A percentile compares a stretch with the other conserved stretches of the same genome.
These are phyloP conservation scores for Crenichthys baileyi DNA, from an alignment of 2,797 vertebrate species.

Conservation along the genomic window DNA sequence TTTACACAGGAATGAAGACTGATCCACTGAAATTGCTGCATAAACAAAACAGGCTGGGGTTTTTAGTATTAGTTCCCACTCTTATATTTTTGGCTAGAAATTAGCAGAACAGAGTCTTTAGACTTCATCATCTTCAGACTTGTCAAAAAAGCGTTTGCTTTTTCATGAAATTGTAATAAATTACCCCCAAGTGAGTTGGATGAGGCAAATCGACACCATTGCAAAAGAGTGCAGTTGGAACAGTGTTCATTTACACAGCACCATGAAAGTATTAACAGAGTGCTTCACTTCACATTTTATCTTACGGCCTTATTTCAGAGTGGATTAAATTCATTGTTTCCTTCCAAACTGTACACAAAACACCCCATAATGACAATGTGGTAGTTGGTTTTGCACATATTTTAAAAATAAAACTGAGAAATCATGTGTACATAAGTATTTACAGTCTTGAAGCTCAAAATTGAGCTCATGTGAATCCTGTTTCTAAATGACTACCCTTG, in stretches of 20 bases:
- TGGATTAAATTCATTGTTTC: not conserved
- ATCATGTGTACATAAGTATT: not conserved
- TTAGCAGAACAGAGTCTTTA: conserved; percentile 15
- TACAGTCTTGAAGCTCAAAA: not conserved
- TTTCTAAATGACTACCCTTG: not conserved
- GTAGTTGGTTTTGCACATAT: too few relatives aligned
- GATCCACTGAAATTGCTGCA: conserved; percentile 12
- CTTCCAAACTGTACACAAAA: not conserved
- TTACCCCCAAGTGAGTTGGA: conserved; percentile 21
- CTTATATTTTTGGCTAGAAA: conserved; percentile 12
- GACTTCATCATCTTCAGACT: conserved; percentile 11
- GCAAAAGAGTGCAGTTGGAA: conserved; percentile 34
- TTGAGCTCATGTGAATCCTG: not conserved
- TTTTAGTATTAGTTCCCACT: not conserved
- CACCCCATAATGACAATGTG: not conserved
- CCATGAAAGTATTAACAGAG: not conserved
- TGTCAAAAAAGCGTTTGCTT: not conserved
- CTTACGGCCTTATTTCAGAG: not conserved
- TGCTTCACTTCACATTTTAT: not conserved
- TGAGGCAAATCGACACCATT: conserved; percentile 15
- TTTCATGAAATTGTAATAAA: conserved; percentile 31
- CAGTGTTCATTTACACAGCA: conserved; percentile 25
- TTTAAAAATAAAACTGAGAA: too few relatives aligned
- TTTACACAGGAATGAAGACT: not conserved
- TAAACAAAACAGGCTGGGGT: not conserved